Evolutionary conservation across 2,113 vertebrate species (phyloP).

Genomic region (Peucedramus taeniatus): DNA sequence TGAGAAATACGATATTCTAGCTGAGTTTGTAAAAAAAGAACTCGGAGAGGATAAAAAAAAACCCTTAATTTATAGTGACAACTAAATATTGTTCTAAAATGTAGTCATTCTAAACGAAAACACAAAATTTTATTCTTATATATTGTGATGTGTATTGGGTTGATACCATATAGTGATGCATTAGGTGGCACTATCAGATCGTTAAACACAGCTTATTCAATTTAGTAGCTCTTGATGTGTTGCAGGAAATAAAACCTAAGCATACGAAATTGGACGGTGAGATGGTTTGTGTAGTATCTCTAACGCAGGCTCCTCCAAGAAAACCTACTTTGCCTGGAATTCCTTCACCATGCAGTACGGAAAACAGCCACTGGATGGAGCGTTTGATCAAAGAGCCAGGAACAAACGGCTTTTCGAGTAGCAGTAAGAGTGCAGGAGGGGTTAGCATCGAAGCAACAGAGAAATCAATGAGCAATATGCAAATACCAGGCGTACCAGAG

Average conservation of each 20-base stretch:
- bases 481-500: not conserved
- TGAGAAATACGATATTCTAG: not conserved
- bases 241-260: slow-evolving; percentile 69
- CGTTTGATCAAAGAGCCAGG: slow-evolving; percentile 8
- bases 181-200: not conserved
- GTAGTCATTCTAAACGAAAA: not conserved
- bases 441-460: not conserved
- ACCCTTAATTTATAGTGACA: not conserved
- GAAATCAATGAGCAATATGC: not conserved
- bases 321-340: not conserved
- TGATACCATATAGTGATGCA: not conserved
- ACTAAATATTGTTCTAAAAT: not conserved
- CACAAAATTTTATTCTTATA: not conserved
- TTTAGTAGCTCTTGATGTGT: slow-evolving; percentile 19
- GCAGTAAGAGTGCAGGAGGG: not conserved
- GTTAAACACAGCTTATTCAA: not conserved
- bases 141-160: not conserved
- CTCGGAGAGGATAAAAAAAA: not conserved
- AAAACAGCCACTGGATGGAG: slow-evolving; percentile 60
- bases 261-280: slow-evolving; percentile 64
- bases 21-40: not conserved
- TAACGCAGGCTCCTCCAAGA: slow-evolving; percentile 44
- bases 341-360: not conserved
- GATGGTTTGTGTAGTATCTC: slow-evolving; percentile 41
- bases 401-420: not conserved